phyloP scores from a whole-genome alignment of 1,140 invertebrate species.

The Drosophila mauritiana region DNA sequence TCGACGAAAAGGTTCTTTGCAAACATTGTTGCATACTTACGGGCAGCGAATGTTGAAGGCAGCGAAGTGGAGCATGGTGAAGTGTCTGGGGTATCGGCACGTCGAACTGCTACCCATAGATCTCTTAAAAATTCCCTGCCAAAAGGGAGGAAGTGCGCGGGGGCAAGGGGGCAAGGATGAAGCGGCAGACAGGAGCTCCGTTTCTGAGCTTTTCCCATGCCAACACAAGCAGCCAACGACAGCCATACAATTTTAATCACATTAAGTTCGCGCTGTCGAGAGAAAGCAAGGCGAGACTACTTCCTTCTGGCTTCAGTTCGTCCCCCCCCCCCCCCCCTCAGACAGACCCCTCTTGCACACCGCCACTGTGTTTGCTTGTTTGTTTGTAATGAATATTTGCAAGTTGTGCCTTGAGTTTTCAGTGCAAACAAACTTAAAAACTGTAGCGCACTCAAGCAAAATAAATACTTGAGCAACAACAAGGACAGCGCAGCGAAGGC shows the following conservation, averaged over 20 bases:
- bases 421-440: conserved; percentile 81
- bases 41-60: neutral
- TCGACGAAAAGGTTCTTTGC: neutral
- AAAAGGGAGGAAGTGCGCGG: neutral
- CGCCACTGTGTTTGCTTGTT: conserved; percentile 31
- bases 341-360: neutral
- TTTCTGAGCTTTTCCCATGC: conserved; percentile 17
- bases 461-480: conserved; percentile 74
- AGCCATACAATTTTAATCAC: conserved; percentile 82
- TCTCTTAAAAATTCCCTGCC: conserved; percentile 14
- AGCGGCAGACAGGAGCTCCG: neutral
- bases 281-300: conserved; percentile 35
- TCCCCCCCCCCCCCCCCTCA: neutral
- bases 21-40: conserved; percentile 17
- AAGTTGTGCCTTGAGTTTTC: conserved; percentile 75
- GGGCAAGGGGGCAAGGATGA: neutral
- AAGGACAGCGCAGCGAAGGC: conserved; percentile 2
- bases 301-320: conserved; percentile 5
- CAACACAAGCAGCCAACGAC: conserved; percentile 50
- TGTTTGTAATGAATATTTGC: conserved; percentile 81
- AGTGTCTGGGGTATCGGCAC: conserved; percentile 16
- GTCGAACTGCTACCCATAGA: conserved; percentile 34
- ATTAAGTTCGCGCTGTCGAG: conserved; percentile 69
- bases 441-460: conserved; percentile 80
- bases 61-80: too few relatives aligned